phyloP scores from a whole-genome alignment of 1,140 invertebrate genomes.

The Hyphantria cunea region DNA sequence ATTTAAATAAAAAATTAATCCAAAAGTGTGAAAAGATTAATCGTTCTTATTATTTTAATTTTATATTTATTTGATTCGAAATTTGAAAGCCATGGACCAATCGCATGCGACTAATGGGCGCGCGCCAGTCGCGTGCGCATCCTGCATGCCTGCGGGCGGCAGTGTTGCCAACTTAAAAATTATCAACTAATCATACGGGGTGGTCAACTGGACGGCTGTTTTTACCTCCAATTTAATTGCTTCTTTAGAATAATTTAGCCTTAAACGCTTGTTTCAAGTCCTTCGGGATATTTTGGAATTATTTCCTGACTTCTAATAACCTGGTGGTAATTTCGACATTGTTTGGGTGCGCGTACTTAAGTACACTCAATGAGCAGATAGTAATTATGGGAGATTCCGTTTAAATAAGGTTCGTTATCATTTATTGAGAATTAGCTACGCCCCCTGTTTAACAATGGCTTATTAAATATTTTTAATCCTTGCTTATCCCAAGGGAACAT shows the following conservation, averaged over 20 bases:
- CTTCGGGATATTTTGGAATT: slow-evolving; percentile 35
- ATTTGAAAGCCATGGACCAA: slow-evolving; percentile 31
- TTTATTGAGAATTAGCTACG: background rate
- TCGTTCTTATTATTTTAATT: slow-evolving; percentile 24
- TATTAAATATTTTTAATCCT: too few relatives aligned
- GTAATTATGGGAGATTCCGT: background rate
- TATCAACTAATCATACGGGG: slow-evolving; percentile 59
- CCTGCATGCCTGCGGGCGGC: slow-evolving; percentile 37
- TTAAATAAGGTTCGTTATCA: background rate
- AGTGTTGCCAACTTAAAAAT: slow-evolving; percentile 52
- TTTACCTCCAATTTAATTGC: slow-evolving; percentile 44
- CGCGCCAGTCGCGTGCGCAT: slow-evolving; percentile 51
- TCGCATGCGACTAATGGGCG: slow-evolving; percentile 49
- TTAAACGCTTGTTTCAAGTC: slow-evolving; percentile 48
- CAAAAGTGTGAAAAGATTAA: slow-evolving; percentile 27
- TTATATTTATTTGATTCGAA: slow-evolving; percentile 4
- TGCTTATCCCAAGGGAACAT: too few relatives aligned
- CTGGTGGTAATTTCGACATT: slow-evolving; percentile 23
- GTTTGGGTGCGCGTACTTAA: slow-evolving; percentile 10
- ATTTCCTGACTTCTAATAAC: slow-evolving; percentile 31
- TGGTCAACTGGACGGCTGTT: slow-evolving; percentile 44
- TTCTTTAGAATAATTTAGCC: slow-evolving; percentile 50
- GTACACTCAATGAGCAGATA: background rate
- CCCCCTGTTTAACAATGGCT: background rate
- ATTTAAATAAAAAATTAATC: background rate